Evolutionary conservation across 2,113 vertebrate genomes (phyloP).

Genomic region (Etheostoma cragini): DNA sequence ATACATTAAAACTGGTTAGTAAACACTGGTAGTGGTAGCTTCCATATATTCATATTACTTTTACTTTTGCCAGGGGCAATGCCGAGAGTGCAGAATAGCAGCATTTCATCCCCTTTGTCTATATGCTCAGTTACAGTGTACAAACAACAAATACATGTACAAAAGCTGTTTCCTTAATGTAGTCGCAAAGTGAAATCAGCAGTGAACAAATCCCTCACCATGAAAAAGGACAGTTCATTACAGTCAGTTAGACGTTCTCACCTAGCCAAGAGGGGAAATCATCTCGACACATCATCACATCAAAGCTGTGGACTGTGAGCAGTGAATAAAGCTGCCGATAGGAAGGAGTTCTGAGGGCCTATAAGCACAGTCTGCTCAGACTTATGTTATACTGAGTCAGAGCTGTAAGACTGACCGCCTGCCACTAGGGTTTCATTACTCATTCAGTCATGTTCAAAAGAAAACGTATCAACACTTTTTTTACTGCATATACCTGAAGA

Average conservation of each 20-base stretch:
- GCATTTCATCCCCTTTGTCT: background rate
- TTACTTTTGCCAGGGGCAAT: background rate
- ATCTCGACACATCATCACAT: conserved; percentile 66
- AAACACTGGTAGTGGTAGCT: background rate
- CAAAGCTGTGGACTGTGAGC: conserved; percentile 50
- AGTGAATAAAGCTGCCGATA: conserved; percentile 58
- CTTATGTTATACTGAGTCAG: conserved; percentile 67
- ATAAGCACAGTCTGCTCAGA: conserved; percentile 56
- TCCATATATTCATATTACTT: background rate
- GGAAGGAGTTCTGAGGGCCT: conserved; percentile 57
- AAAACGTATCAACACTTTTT: conserved; percentile 43
- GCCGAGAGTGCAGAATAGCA: conserved; percentile 8
- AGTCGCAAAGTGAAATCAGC: conserved; percentile 27
- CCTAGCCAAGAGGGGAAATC: conserved; percentile 58
- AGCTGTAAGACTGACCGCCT: conserved; percentile 55
- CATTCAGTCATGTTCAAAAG: conserved; percentile 36
- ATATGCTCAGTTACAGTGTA: background rate
- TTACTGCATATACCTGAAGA: conserved; percentile 18
- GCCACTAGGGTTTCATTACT: conserved; percentile 51
- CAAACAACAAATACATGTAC: background rate
- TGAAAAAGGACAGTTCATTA: conserved; percentile 47
- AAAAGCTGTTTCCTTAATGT: background rate
- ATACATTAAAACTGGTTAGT: background rate
- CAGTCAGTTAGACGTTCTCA: conserved; percentile 49
- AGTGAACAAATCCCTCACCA: conserved; percentile 20